phyloP scores from a whole-genome alignment of 2,797 vertebrate genomes.

The Spinibarbus caldwelli region DNA sequence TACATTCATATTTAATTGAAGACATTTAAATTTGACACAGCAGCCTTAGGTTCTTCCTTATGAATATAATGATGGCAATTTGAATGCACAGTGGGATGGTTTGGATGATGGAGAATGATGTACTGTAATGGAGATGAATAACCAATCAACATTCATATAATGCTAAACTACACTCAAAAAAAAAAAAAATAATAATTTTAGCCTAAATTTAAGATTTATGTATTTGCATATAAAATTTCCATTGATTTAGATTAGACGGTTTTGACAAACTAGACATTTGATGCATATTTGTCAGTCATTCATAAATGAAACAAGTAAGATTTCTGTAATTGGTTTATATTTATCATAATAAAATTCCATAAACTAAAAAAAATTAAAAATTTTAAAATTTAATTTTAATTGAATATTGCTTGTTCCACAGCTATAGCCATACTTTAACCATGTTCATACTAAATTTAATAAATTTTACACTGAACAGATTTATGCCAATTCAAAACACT shows the following conservation, averaged over 20 bases:
- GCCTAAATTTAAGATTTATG: not conserved
- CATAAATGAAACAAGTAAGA: not conserved
- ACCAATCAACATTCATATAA: conserved; percentile 24
- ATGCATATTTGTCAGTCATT: not conserved
- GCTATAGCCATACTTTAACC: not conserved
- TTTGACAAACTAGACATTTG: not conserved
- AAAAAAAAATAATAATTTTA: too few species aligned
- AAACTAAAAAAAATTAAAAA: too few species aligned
- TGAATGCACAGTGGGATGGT: not conserved
- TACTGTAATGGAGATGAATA: not conserved
- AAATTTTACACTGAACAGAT: not conserved
- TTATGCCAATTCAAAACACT: too few species aligned
- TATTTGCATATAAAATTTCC: not conserved
- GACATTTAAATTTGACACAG: not conserved
- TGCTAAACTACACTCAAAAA: conserved; percentile 53
- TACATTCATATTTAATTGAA: not conserved
- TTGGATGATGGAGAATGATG: conserved; percentile 10
- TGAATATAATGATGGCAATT: not conserved
- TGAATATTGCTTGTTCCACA: not conserved
- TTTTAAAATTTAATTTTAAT: too few species aligned
- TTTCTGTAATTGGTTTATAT: not conserved
- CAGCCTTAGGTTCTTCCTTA: conserved; percentile 28
- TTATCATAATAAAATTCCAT: too few species aligned
- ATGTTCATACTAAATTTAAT: not conserved
- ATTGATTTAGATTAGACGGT: not conserved